A percentile compares a stretch with the other conserved stretches of the same genome.
phyloP scores from a whole-genome alignment of 2,888 invertebrate species.

The Acrobasis suavella region DNA sequence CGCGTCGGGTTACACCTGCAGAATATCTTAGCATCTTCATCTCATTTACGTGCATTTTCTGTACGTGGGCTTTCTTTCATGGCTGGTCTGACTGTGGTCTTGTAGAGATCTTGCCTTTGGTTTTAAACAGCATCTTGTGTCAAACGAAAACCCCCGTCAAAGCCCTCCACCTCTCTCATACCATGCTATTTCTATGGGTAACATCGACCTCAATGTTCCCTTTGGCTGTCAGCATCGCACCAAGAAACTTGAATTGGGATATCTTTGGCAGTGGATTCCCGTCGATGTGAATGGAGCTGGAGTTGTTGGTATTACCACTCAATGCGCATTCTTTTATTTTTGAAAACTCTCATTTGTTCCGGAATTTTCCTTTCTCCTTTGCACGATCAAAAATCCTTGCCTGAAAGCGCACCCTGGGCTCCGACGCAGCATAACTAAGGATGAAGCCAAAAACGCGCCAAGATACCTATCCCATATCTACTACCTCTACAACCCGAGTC shows the following conservation, averaged over 20 bases:
- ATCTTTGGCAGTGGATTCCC: constrained; percentile 17
- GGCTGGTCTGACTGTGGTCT: constrained; percentile 23
- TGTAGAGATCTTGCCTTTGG: too few species aligned
- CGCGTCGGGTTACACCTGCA: not conserved
- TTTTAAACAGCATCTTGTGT: too few species aligned
- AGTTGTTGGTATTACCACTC: constrained; percentile 6
- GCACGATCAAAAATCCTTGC: too few species aligned
- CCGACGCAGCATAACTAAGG: too few species aligned
- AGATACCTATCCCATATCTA: too few species aligned
- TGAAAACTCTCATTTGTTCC: too few species aligned
- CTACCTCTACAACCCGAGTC: too few species aligned
- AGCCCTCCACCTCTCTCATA: constrained; percentile 14
- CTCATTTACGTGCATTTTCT: constrained; percentile 13
- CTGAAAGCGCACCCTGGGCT: too few species aligned
- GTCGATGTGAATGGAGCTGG: constrained; percentile 12
- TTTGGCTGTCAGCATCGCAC: constrained; percentile 17
- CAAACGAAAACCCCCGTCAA: too few species aligned
- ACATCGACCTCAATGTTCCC: constrained; percentile 21
- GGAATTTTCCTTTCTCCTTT: too few species aligned
- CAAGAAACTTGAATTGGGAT: constrained; percentile 14
- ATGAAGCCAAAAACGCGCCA: too few species aligned
- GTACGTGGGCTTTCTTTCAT: constrained; percentile 16
- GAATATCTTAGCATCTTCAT: not conserved
- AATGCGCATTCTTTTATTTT: not conserved
- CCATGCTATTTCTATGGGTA: constrained; percentile 15